phyloP scores from a whole-genome alignment of 2,113 vertebrate genomes.

The Nicator chloris region DNA sequence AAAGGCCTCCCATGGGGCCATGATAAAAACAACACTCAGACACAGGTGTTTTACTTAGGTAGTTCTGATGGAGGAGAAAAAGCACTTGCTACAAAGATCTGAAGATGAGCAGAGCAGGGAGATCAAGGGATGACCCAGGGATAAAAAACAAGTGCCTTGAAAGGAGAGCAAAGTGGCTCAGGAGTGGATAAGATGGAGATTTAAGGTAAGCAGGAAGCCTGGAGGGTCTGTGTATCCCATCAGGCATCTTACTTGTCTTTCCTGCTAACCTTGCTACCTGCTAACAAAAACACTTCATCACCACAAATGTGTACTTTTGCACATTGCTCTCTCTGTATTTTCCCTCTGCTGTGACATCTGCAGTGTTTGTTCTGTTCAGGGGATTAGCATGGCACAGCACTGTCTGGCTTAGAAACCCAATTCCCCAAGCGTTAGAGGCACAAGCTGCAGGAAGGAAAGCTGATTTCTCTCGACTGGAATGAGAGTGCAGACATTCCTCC shows the following conservation, averaged over 20 bases:
- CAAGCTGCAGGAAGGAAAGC: background rate
- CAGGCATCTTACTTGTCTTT: background rate
- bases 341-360: background rate
- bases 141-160: background rate
- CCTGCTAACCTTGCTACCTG: background rate
- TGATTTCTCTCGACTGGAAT: background rate
- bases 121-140: background rate
- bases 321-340: background rate
- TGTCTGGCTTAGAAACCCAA: background rate
- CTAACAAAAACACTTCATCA: background rate
- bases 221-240: background rate
- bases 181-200: background rate
- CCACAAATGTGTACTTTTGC: background rate
- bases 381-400: background rate
- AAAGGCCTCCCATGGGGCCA: background rate
- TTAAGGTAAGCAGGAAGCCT: background rate
- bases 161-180: background rate
- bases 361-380: background rate
- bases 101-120: background rate
- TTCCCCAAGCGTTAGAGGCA: background rate
- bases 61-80: background rate
- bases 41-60: background rate
- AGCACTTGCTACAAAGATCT: background rate
- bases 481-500: background rate
- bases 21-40: background rate